Evolutionary conservation across 53 echinoderm and acorn worm genomes (phyloP).

Genomic region (Temnopleurus reevesii): DNA sequence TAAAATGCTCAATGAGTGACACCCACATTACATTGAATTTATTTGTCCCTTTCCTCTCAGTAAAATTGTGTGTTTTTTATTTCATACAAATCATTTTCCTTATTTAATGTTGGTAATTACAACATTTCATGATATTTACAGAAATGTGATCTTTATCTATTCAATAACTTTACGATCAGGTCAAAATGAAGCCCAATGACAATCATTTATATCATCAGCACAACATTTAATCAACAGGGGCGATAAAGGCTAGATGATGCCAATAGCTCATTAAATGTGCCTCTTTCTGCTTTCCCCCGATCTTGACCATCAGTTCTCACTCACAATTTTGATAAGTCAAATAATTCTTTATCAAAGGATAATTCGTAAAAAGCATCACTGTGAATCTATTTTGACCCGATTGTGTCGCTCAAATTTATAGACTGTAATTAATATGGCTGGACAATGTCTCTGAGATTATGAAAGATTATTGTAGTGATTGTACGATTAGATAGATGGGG

Average conservation of each 20-base stretch:
- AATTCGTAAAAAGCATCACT: neutral
- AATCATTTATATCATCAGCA: no score
- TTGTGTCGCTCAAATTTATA: neutral
- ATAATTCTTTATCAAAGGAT: neutral
- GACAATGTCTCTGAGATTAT: neutral
- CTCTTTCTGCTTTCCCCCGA: neutral
- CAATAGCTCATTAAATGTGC: neutral
- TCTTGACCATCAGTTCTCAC: slow-evolving; percentile 1
- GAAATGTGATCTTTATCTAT: no score
- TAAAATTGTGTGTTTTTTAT: no score
- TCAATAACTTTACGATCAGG: no score
- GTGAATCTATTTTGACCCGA: neutral
- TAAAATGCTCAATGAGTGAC: no score
- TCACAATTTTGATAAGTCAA: neutral
- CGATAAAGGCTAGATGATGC: neutral
- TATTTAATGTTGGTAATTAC: no score
- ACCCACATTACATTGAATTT: no score
- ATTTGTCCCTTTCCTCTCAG: no score
- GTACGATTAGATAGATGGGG: no score
- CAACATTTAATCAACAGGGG: neutral
- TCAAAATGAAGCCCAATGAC: no score
- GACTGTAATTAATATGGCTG: neutral
- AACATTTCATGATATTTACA: no score
- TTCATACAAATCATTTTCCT: no score
- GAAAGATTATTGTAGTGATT: neutral